Percentiles rank a stretch among this genome's conserved stretches.
Evolutionary conservation across 2,797 vertebrate species (phyloP).

Genomic region (Crocodylus rhombifer): DNA sequence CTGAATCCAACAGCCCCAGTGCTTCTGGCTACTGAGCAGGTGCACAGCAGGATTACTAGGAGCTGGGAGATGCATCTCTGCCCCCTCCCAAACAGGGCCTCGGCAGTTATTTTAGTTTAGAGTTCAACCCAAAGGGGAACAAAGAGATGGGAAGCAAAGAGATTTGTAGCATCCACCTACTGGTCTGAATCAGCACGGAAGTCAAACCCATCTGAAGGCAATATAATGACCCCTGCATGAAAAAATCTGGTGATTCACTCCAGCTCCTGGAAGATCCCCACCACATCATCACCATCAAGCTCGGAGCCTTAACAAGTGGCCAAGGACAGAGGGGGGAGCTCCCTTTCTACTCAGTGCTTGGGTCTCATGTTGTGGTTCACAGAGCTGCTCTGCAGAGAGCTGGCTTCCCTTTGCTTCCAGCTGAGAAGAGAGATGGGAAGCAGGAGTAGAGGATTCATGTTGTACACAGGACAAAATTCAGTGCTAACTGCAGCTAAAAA

Average conservation of each 20-base stretch:
- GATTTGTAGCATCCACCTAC: background rate
- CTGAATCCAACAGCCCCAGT: too few relatives aligned
- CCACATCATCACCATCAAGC: background rate
- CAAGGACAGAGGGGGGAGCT: background rate
- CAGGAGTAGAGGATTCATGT: background rate
- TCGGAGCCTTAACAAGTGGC: background rate
- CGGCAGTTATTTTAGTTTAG: background rate
- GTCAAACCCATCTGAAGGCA: background rate
- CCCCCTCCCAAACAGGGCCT: too few relatives aligned
- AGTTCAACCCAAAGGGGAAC: background rate
- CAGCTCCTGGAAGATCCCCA: background rate
- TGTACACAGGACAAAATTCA: background rate
- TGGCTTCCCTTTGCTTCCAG: background rate
- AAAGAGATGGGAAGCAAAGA: background rate
- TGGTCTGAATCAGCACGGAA: background rate
- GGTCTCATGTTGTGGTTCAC: too few relatives aligned
- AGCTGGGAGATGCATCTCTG: background rate
- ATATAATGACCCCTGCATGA: background rate
- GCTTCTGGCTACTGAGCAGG: too few relatives aligned
- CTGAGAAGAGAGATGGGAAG: background rate
- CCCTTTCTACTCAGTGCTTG: background rate
- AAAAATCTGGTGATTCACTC: background rate
- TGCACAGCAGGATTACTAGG: too few relatives aligned
- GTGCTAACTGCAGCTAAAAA: background rate
- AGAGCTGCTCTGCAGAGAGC: too few relatives aligned